These are phyloP conservation scores for Montipora capricornis DNA, from an alignment of 64 coral and sea anemone species.

Conservation along the genomic window DNA sequence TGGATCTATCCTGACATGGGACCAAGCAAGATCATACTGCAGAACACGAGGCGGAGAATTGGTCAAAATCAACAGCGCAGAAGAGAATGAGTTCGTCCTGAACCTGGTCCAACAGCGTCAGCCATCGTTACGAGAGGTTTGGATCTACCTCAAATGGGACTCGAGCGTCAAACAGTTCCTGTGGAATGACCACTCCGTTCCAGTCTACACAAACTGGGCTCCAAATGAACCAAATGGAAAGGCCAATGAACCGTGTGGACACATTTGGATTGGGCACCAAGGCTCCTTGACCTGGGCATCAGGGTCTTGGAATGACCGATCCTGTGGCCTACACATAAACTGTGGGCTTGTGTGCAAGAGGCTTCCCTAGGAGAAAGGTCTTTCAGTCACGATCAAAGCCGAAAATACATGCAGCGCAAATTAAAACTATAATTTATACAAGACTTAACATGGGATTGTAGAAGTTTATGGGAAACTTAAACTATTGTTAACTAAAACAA, in stretches of 20 bases:
- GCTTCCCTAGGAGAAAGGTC: neutral
- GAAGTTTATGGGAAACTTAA: too few relatives aligned
- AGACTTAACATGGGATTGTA: too few relatives aligned
- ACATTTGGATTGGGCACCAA: neutral
- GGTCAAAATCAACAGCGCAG: too few relatives aligned
- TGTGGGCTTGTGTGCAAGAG: constrained; percentile 29
- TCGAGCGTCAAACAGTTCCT: too few relatives aligned
- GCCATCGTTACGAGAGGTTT: too few relatives aligned
- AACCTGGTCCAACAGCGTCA: too few relatives aligned
- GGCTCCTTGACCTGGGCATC: neutral
- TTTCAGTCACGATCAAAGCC: neutral
- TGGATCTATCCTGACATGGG: neutral
- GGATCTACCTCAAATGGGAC: too few relatives aligned
- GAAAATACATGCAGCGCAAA: neutral
- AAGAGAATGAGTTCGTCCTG: too few relatives aligned
- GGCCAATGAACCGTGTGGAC: neutral
- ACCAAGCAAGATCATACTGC: too few relatives aligned
- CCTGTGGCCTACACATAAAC: neutral
- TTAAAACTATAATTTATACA: neutral
- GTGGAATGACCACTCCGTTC: neutral
- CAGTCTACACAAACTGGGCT: constrained; percentile 10
- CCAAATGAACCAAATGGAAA: neutral
- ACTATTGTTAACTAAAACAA: too few relatives aligned
- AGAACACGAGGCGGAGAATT: too few relatives aligned
- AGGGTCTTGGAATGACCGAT: neutral